Evolutionary conservation across 2,888 invertebrate species (phyloP), one percentile per base, ranked within the genome.

Genomic region (Argynnis bischoffii): DNA sequence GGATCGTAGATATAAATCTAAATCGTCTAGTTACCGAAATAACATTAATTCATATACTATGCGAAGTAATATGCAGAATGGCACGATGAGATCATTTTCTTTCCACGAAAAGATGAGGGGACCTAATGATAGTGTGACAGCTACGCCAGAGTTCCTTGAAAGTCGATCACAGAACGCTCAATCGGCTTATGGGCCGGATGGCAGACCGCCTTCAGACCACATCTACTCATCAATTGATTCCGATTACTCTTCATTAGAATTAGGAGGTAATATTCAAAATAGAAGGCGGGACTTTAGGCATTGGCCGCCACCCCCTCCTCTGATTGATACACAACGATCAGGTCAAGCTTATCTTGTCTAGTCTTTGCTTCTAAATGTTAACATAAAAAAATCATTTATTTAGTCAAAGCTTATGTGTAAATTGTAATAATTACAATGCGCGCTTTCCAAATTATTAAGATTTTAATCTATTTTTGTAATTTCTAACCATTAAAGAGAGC

Each of bases 201-300:
- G 95, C 76, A 93, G 97, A 78, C 97, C 97, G 47, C 95, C 96
- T 18, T 96, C 97, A 71, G 97, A 97, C 89, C 97, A 97, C 87
- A 97, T 97, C 81, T 97, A 97, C 86, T 97, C 97, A 68, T 97
- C 97, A 83, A 97, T 97, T 86, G 97, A 97, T 90, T 97, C 97
- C 66, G 97, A 97, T 88, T 97, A 97, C 82, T 96, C 96, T 74
- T 96, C 96, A 59, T 94, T 97, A 85, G 97, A 97, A 77, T 93
- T 95, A 81, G 96, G 89, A 74, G 89, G 83, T 63, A 88, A 85
- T 80, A 88, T 89, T 79, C 87, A 86, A 26, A 91, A 87, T 75
- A 82, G 92, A 74, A 83, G 92, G 72, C 84, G 90, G 71, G 91
- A 92, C 57, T 87, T 90, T 64, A 83, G 92, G 75, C 89, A 92